Evolutionary conservation across 1,140 invertebrate genomes (phyloP), one percentile per base, ranked within the genome.

Genomic region (Bombus sylvicola): DNA sequence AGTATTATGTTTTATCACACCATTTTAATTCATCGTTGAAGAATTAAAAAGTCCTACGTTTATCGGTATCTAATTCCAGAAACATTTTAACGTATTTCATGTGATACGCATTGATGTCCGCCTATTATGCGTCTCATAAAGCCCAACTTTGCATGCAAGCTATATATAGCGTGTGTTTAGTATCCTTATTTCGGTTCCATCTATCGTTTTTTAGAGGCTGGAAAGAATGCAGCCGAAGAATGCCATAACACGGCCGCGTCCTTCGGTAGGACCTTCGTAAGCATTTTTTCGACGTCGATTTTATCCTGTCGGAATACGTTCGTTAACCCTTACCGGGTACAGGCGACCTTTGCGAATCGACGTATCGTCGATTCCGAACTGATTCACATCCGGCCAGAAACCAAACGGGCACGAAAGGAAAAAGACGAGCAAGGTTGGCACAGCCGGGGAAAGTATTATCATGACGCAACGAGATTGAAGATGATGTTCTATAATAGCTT

Each of bases 361-460:
- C 15, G 18, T 41, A 64, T 31, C 47, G 31, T 76, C 68, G 79
- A 88, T 71, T 77, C 25, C 8, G 41, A 77, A 89, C 68, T 53
- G 88, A 84, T 89, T 78, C 88, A 66, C 72, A 87, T 89, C 77
- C 69, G 87, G 85, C 59, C 34, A 43, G 53, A 37, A 83, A 59
- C 39, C 47, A 37, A 37, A 53, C 28, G 28, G 39, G 8, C n/a
- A 15, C n/a, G 28, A 77, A 43, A 72, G 43, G 18, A 81, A 79
- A 83, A 87, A 78, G 37, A 81, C 37, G 64, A 78, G 72, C 88
- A 90, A 89, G 85, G 88, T 89, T 74, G 84, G 72, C 66, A 53
- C 9, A 78, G 15, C 41, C 53, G 31, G 79, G 59, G 87, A 89
- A 89, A 89, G 83, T 77, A 81, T 34, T 69, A 41, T 15, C 47